Conservation (phyloP, 2,113 vertebrate genomes). For the Cichladusa arquata region DNA sequence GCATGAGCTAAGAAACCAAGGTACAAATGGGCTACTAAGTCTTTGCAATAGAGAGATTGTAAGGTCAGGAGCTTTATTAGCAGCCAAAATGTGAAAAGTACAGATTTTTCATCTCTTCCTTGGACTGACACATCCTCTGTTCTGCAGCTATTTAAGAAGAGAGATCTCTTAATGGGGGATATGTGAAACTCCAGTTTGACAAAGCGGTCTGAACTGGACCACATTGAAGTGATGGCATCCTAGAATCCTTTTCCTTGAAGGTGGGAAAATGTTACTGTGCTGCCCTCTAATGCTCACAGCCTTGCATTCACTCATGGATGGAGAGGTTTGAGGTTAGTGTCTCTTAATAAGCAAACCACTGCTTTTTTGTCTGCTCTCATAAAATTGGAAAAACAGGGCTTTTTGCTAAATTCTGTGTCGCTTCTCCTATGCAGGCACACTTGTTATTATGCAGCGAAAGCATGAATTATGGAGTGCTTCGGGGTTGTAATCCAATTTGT, state of each 20-base stretch:
- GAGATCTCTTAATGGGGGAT: background rate
- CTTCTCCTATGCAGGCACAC: background rate
- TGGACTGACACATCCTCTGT: background rate
- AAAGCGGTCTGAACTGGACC: background rate
- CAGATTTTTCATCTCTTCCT: background rate
- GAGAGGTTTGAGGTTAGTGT: background rate
- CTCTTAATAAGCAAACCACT: background rate
- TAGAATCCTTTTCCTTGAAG: background rate
- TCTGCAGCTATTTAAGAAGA: background rate
- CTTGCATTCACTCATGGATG: background rate
- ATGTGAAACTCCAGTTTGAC: background rate
- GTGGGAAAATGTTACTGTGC: conserved; percentile 51
- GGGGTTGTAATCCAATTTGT: conserved; percentile 1
- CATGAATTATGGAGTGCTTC: conserved; percentile 1
- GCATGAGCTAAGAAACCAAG: background rate
- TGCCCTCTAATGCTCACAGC: conserved; percentile 68
- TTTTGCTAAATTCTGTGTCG: background rate
- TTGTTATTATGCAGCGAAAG: background rate
- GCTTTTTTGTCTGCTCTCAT: background rate
- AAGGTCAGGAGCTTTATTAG: background rate
- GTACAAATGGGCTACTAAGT: background rate
- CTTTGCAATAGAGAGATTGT: background rate
- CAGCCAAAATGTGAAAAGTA: background rate
- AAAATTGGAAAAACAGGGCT: background rate
- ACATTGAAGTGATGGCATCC: background rate